Percentiles rank a stretch among this genome's conserved stretches.
phyloP scores from a whole-genome alignment of 2,888 invertebrate species.

The Drosophila koepferae region DNA sequence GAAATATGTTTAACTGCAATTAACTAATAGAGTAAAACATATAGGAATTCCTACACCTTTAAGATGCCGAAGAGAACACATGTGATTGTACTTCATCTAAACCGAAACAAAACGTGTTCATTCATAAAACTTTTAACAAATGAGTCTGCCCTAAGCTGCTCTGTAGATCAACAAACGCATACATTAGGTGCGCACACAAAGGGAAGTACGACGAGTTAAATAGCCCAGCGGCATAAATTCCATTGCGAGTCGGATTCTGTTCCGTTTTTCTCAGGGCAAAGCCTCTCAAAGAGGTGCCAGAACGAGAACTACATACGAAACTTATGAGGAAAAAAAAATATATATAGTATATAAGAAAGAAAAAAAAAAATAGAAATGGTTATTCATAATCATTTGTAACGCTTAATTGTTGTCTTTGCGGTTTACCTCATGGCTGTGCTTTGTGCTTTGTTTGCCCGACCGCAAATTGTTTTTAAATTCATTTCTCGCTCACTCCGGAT shows the following conservation, averaged over 20 bases:
- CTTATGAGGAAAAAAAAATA: background rate
- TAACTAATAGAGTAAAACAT: background rate
- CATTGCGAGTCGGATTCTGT: conserved; percentile 47
- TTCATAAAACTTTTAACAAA: conserved; percentile 51
- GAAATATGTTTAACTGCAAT: background rate
- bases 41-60: background rate
- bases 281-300: conserved; percentile 12
- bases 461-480: conserved; percentile 82
- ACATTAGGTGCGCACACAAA: conserved; percentile 32
- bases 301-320: conserved; percentile 28
- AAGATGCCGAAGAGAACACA: conserved; percentile 1
- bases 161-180: conserved; percentile 28
- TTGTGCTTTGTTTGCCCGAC: conserved; percentile 60
- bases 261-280: conserved; percentile 62
- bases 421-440: conserved; percentile 68
- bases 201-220: conserved; percentile 42
- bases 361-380: conserved; percentile 45
- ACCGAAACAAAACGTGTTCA: conserved; percentile 28
- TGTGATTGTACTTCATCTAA: background rate
- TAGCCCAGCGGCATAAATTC: conserved; percentile 59
- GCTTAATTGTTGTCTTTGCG: conserved; percentile 81
- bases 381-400: conserved; percentile 81
- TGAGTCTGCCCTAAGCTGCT: conserved; percentile 17
- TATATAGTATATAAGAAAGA: background rate
- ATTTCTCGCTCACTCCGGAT: conserved; percentile 59